Base-by-base conservation (phyloP, 2,113 vertebrate genomes). In the Dolichallabes microphthalmus region DNA sequence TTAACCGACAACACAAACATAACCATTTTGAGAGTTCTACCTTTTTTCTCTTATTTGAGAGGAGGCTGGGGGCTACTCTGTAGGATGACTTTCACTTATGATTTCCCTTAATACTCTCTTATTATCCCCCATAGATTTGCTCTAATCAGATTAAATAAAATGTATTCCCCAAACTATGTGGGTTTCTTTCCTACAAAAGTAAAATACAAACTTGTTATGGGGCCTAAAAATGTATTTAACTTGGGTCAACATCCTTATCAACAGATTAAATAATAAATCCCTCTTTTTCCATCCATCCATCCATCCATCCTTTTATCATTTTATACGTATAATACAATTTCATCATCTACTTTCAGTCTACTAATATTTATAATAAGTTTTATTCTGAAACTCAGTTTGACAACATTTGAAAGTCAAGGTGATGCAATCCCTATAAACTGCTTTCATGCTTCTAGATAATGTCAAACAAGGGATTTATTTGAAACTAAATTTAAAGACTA, bases 401-500 rank as follows among this genome's bases (percentile, higher is more conserved):
- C 3, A 68, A 5, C 20, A 2, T 4, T 19, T 12, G 55, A 57
- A 1, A n/a, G 2, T 25, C 32, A 35, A 50, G 27, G 25, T 30
- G 35, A 50, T 50, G 35, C 35, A 75, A 74, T 75, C 32, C 82
- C 4, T 61, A 71, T 30, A 83, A 60, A 61, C 19, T 60, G 27
- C 25, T 61, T 57, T 6, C 35, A 22, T 75, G 17, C 4, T 10
- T 73, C 22, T 45, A 71, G 22, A 19, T 45, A 8, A 45, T 25
- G 14, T 58, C 68, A n/a, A 32, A 45, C 68, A 60, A 7, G 82
- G 82, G 82, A 83, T 63, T 75, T 75, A 30, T 45, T 60, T 63
- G 13, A 4, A 27, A 84, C 45, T 2, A 8, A 45, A 45, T 45
- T 8, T 45, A 8, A 3, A n/a, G 30, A 53, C 64, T 78, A 81